Evolutionary conservation across 2,888 invertebrate species (phyloP).

Genomic region (Stictocephala bisonia): DNA sequence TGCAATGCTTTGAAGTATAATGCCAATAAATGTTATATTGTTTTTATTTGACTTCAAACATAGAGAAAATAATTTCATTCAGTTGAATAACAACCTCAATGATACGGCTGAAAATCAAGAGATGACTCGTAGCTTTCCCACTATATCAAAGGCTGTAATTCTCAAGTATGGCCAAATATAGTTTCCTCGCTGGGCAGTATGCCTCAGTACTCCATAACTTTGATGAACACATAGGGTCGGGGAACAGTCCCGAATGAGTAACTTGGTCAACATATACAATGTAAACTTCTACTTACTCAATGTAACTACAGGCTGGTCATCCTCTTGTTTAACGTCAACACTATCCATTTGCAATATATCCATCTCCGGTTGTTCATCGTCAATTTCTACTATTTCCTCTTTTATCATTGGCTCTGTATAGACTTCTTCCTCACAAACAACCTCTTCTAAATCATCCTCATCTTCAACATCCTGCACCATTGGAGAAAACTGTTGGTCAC

Average conservation of each 20-base stretch:
- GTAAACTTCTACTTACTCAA: constrained; percentile 15
- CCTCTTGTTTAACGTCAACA: constrained; percentile 40
- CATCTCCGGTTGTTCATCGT: constrained; percentile 38
- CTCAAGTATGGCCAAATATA: no score
- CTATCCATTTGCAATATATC: constrained; percentile 43
- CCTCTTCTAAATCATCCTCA: constrained; percentile 42
- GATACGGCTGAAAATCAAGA: no score
- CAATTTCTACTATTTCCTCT: constrained; percentile 44
- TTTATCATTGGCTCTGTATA: constrained; percentile 29
- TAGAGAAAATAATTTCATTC: no score
- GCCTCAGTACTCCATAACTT: no score
- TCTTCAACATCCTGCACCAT: constrained; percentile 38
- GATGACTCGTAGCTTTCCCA: no score
- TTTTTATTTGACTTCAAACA: no score
- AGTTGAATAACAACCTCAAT: no score
- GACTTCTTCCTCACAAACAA: constrained; percentile 21
- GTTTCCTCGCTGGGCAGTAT: no score
- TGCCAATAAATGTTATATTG: no score
- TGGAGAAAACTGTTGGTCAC: constrained; percentile 72
- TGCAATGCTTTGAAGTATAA: no score
- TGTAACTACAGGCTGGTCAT: constrained; percentile 45
- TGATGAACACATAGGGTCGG: neutral
- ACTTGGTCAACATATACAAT: neutral
- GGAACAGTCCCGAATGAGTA: neutral
- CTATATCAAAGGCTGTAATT: no score